Evolutionary conservation across 2,888 invertebrate genomes (phyloP).

Genomic region (Drosophila affinis): DNA sequence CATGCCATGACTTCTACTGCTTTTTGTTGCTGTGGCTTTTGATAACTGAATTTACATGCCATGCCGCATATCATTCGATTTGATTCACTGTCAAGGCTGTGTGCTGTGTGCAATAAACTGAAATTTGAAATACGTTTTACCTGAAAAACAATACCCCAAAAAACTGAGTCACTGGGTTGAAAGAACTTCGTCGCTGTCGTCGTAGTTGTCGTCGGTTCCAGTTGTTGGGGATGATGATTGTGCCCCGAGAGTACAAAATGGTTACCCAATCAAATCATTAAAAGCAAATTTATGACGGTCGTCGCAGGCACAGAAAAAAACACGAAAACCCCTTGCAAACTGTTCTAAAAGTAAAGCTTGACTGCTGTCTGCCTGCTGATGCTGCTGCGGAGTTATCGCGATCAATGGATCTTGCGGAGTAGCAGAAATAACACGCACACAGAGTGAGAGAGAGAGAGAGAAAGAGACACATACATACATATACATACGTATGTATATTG

Average conservation of each 20-base stretch:
- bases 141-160: conserved; percentile 37
- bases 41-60: conserved; percentile 68
- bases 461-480: conserved; percentile 1
- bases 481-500: conserved; percentile 27
- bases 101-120: conserved; percentile 12
- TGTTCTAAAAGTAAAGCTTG: conserved; percentile 35
- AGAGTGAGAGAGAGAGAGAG: neutral
- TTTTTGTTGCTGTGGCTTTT: conserved; percentile 14
- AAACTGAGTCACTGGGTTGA: conserved; percentile 70
- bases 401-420: conserved; percentile 33
- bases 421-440: conserved; percentile 28
- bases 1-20: neutral
- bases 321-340: conserved; percentile 31
- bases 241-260: conserved; percentile 17
- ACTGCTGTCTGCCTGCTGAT: neutral
- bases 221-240: conserved; percentile 37
- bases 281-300: conserved; percentile 35
- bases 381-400: conserved; percentile 11
- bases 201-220: neutral
- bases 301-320: neutral
- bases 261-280: conserved; percentile 33
- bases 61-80: conserved; percentile 40
- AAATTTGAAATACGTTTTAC: conserved; percentile 68
- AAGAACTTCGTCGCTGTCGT: conserved; percentile 50
- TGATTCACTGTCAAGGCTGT: conserved; percentile 47